A percentile compares a stretch with the other conserved stretches of the same genome.
These are phyloP conservation scores for Chelidonichthys spinosus DNA, from an alignment of 2,797 vertebrate species.

Conservation along the genomic window DNA sequence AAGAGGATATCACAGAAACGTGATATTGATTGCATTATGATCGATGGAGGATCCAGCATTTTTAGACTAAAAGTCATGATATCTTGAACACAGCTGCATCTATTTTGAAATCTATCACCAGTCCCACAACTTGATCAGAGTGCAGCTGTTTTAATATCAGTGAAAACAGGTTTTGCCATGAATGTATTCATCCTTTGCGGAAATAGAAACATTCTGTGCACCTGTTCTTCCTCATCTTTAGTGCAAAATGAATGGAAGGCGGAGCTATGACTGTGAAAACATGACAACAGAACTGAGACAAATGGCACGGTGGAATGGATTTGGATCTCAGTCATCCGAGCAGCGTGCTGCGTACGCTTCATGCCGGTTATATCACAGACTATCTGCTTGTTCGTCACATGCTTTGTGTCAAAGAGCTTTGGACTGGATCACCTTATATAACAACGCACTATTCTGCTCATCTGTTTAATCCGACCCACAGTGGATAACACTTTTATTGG, in stretches of 20 bases:
- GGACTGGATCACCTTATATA: constrained; percentile 71
- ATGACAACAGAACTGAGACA: constrained; percentile 16
- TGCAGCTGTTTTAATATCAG: not conserved
- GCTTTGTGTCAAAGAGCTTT: constrained; percentile 72
- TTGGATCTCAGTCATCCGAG: constrained; percentile 51
- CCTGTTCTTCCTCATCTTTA: not conserved
- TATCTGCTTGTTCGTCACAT: constrained; percentile 62
- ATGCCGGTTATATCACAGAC: constrained; percentile 65
- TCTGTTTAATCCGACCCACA: constrained; percentile 69
- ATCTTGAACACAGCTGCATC: not conserved
- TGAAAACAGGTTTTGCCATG: not conserved
- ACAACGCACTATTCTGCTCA: constrained; percentile 70
- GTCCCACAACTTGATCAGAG: not conserved
- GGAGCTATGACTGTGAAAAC: not conserved
- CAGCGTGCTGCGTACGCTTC: constrained; percentile 48
- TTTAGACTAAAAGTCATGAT: not conserved
- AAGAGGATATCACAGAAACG: not conserved
- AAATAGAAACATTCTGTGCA: not conserved
- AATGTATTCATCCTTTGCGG: not conserved
- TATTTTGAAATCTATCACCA: not conserved
- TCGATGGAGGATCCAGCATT: not conserved
- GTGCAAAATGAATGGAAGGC: not conserved
- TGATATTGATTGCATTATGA: not conserved
- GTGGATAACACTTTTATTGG: constrained; percentile 44
- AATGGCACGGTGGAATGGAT: constrained; percentile 35